These are phyloP conservation scores for Lasiommata megera DNA, from an alignment of 2,888 invertebrate species.

Conservation along the genomic window DNA sequence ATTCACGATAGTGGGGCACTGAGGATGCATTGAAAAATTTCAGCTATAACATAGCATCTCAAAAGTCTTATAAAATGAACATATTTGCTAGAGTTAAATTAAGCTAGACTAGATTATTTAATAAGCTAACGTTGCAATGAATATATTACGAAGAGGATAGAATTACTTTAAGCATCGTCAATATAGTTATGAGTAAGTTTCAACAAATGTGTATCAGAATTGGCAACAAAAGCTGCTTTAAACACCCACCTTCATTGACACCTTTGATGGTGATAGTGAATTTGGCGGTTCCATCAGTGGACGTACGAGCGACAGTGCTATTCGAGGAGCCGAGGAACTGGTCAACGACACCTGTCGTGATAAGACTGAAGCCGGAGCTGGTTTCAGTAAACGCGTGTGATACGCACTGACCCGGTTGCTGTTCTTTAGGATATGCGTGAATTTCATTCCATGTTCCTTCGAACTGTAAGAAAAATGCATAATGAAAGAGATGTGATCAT, in stretches of 20 bases:
- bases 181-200: too few relatives aligned
- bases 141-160: too few relatives aligned
- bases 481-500: neutral
- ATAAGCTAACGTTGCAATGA: too few relatives aligned
- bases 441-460: slow-evolving; percentile 38
- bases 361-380: slow-evolving; percentile 39
- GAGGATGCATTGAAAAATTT: too few relatives aligned
- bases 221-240: too few relatives aligned
- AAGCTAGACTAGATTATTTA: too few relatives aligned
- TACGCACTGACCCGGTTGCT: slow-evolving; percentile 55
- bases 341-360: slow-evolving; percentile 45
- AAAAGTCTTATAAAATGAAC: too few relatives aligned
- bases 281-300: slow-evolving; percentile 43
- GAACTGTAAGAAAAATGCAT: neutral
- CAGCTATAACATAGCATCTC: too few relatives aligned
- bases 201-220: too few relatives aligned
- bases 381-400: slow-evolving; percentile 42
- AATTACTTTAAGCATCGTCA: too few relatives aligned
- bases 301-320: slow-evolving; percentile 39
- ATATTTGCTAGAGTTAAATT: too few relatives aligned
- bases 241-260: slow-evolving; percentile 36
- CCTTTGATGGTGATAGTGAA: slow-evolving; percentile 43
- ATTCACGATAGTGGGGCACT: too few relatives aligned
- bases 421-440: slow-evolving; percentile 40
- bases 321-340: slow-evolving; percentile 41